These are phyloP conservation scores for Lipotes vexillifer DNA, from an alignment of 2,113 vertebrate genomes.

Conservation along the genomic window DNA sequence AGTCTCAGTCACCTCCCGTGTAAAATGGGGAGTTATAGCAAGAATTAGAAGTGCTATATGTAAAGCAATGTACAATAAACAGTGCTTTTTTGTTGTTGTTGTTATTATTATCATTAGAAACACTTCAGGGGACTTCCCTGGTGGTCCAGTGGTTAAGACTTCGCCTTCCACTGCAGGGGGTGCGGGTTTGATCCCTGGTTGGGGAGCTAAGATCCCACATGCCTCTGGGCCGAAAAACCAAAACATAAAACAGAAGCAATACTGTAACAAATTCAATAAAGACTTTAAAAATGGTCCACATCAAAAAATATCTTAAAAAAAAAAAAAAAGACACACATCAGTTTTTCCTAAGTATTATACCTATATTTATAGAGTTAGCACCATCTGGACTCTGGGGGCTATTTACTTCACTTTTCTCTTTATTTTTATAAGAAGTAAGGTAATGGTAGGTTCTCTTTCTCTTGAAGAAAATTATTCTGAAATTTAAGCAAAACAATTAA, in stretches of 20 bases:
- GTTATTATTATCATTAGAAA: background rate
- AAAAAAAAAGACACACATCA: background rate
- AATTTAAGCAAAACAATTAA: background rate
- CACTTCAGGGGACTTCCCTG: background rate
- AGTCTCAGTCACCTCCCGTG: background rate
- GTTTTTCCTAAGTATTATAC: background rate
- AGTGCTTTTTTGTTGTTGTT: background rate
- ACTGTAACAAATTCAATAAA: too few relatives aligned
- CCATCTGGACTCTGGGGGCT: background rate
- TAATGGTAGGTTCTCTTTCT: background rate
- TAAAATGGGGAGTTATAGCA: background rate
- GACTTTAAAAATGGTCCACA: too few relatives aligned
- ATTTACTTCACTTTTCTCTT: background rate
- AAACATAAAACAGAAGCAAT: too few relatives aligned
- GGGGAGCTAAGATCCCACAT: too few relatives aligned
- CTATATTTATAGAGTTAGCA: background rate
- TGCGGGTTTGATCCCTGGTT: too few relatives aligned
- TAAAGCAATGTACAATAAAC: background rate
- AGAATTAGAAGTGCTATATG: background rate
- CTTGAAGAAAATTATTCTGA: background rate
- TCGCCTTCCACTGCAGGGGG: too few relatives aligned
- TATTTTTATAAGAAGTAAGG: background rate
- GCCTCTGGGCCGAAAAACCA: too few relatives aligned
- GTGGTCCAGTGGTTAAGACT: too few relatives aligned
- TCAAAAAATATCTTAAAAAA: too few relatives aligned